Percentiles rank a stretch among this genome's conserved stretches.
Conservation (phyloP, 1,140 invertebrate genomes). For the Heliconius himera region DNA sequence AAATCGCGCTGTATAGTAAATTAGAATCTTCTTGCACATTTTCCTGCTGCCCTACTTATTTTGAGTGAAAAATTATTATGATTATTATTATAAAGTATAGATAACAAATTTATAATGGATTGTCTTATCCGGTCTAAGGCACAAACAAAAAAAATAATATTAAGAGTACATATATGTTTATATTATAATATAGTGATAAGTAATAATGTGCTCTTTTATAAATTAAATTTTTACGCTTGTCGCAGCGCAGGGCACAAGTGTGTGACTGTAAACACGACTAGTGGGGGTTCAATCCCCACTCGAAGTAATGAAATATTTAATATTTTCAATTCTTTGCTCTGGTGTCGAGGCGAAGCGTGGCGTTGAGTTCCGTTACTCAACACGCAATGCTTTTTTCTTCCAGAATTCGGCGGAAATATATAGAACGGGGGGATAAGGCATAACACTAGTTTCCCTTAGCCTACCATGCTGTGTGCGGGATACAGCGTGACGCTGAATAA, state of each 20-base stretch:
- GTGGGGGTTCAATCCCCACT: not conserved
- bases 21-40: not conserved
- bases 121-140: too few species aligned
- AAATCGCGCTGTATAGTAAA: not conserved
- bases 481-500: too few species aligned
- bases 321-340: not conserved
- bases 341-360: not conserved
- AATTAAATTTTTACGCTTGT: not conserved
- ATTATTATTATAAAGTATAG: too few species aligned
- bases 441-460: not conserved
- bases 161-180: too few species aligned
- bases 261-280: not conserved
- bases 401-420: not conserved
- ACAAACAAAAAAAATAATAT: too few species aligned
- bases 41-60: not conserved
- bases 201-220: too few species aligned
- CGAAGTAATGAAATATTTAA: not conserved
- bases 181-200: too few species aligned
- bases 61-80: not conserved
- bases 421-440: not conserved
- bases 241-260: not conserved
- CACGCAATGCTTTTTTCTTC: too few species aligned
- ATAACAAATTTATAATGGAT: too few species aligned
- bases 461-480: not conserved
- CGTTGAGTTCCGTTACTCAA: not conserved